Conservation (phyloP, 92 coral and sea anemone genomes). For the Palythoa grandiflora region DNA sequence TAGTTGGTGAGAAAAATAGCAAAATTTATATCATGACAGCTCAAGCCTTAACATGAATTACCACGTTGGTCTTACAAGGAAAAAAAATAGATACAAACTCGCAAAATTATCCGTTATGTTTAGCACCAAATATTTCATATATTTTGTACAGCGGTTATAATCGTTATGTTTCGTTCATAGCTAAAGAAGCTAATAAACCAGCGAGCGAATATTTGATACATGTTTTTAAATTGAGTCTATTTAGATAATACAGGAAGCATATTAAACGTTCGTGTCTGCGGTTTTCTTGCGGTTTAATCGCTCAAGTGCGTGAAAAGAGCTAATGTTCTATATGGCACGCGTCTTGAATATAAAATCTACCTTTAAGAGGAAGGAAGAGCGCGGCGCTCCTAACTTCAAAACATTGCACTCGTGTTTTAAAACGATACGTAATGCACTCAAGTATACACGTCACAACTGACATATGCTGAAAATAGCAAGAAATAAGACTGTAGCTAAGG, state of each 20-base stretch:
- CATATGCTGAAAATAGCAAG: not conserved
- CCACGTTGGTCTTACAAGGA: too few species aligned
- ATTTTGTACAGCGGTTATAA: too few species aligned
- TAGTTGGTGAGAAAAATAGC: too few species aligned
- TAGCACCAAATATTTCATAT: too few species aligned
- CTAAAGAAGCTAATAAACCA: too few species aligned
- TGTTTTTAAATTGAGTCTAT: not conserved
- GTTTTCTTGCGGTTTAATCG: not conserved
- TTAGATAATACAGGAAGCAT: not conserved
- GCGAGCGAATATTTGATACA: too few species aligned
- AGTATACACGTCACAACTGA: not conserved
- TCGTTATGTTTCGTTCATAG: too few species aligned
- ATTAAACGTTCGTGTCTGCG: not conserved
- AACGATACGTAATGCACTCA: slow-evolving; percentile 12
- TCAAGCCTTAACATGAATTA: too few species aligned
- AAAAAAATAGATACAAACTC: too few species aligned
- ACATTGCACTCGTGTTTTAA: slow-evolving; percentile 11
- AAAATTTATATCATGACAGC: too few species aligned
- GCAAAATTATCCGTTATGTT: too few species aligned
- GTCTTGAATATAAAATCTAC: not conserved
- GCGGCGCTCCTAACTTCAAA: not conserved
- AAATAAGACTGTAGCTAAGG: not conserved
- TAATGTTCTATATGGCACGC: not conserved
- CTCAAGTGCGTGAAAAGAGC: not conserved
- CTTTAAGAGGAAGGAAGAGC: not conserved